These are phyloP conservation scores for Candidula unifasciata DNA, from an alignment of 2,888 invertebrate species.

Conservation along the genomic window DNA sequence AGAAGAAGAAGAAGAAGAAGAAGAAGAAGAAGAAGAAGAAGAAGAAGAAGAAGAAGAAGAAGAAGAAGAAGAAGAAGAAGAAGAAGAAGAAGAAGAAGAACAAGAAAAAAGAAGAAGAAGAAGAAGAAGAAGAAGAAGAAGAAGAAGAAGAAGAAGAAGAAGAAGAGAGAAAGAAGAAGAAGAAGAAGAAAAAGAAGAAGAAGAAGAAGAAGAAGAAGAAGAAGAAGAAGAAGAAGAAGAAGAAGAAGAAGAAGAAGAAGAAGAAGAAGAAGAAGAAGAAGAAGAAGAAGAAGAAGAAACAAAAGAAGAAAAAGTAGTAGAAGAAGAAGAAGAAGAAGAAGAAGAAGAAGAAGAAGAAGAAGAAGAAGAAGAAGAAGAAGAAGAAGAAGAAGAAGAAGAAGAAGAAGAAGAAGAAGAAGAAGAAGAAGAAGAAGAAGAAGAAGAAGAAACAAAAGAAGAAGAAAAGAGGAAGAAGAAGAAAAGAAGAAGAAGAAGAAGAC, in stretches of 20 bases:
- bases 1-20: background rate
- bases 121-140: background rate
- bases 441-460: no score
- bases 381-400: background rate
- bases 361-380: background rate
- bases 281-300: no score
- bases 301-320: no score
- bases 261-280: background rate
- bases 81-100: background rate
- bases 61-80: background rate
- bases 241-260: background rate
- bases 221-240: background rate
- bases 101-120: background rate
- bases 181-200: background rate
- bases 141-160: background rate
- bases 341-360: background rate
- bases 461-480: background rate
- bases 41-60: background rate
- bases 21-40: conserved; percentile 13
- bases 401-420: background rate
- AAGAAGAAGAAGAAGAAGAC: no score
- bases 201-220: conserved; percentile 5
- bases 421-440: background rate
- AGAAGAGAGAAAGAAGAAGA: background rate
- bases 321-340: conserved; percentile 3